These are phyloP conservation scores for Popillia japonica DNA, from an alignment of 1,140 invertebrate genomes.

Conservation along the genomic window DNA sequence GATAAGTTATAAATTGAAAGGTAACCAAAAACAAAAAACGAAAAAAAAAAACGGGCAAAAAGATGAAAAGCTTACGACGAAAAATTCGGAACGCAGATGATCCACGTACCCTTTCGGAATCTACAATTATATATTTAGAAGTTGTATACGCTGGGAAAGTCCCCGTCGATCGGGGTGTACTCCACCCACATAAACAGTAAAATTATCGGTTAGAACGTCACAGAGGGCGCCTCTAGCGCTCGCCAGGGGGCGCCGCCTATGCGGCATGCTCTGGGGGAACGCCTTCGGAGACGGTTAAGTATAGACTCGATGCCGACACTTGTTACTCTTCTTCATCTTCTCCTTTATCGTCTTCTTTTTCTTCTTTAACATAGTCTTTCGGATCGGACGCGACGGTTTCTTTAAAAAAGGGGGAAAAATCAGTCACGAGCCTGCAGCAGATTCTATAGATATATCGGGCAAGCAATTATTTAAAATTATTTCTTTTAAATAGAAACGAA, in stretches of 20 bases:
- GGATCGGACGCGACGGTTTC: neutral
- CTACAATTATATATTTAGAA: conserved; percentile 36
- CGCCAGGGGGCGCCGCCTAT: conserved; percentile 47
- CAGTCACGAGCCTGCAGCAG: neutral
- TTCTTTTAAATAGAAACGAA: too few species aligned
- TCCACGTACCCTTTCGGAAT: conserved; percentile 4
- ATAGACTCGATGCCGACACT: conserved; percentile 50
- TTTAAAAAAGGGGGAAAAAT: neutral
- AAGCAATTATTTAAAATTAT: too few species aligned
- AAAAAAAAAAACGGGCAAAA: neutral
- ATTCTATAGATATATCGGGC: neutral
- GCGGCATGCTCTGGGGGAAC: conserved; percentile 49
- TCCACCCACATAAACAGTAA: conserved; percentile 53
- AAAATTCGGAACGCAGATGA: conserved; percentile 4
- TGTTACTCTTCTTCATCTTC: neutral
- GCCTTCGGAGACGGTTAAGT: conserved; percentile 55
- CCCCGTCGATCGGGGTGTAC: conserved; percentile 16
- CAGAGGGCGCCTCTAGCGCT: conserved; percentile 41
- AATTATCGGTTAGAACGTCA: conserved; percentile 50
- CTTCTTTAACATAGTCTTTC: neutral
- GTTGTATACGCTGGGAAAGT: conserved; percentile 34
- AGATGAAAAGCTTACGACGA: neutral
- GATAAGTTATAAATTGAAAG: neutral
- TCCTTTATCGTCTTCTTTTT: neutral
- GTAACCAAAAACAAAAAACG: too few species aligned